Base-by-base conservation (phyloP, 2,797 vertebrate species). In the Momotus momota region DNA sequence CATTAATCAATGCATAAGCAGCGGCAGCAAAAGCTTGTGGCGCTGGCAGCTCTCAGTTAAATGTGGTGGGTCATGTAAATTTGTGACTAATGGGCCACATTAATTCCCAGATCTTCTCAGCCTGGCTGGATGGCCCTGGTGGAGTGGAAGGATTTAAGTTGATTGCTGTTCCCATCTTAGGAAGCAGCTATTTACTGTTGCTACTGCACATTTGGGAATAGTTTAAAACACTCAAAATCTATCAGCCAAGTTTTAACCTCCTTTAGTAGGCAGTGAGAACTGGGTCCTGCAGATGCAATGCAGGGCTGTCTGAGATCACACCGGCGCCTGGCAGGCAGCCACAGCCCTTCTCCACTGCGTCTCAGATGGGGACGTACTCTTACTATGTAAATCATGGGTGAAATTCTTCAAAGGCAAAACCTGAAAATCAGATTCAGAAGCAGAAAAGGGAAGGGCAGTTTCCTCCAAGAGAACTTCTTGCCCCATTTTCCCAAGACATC, bases 361-460 rank as follows among this genome's bases (percentile, higher is more conserved):
- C 29, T 62, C 35, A 21, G 64, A 31, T 2, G 5, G 31, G 35
- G 7, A 77, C 14, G 11, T 1, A 2, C 41, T 86, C 48, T 40
- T 0, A 5, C 17, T 46, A 4, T 0, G 0, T 6, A 31, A 14
- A 41, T 25, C 20, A 33, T 0, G 1, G 6, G 16, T 75, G 51
- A 62, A 61, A 75, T 46, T 69, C 40, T 35, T 81, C 38, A 7
- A 31, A 0, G 1, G 60, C 23, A 75, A 87, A 64, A 57, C 33
- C n/a, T 51, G 20, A 61, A 75, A 90, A 75, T 0, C 48, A 75
- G 31, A 52, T 38, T 80, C 16, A 52, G 48, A 33, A 54, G 45
- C 66, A 67, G 29, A 62, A 70, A 77, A 74, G 12, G 25, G 20
- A 14, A 62, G 40, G 67, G 33, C 27, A 70, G 55, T 40, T 62